phyloP scores from a whole-genome alignment of 2,888 invertebrate species.

The Meiosimyza decipiens region DNA sequence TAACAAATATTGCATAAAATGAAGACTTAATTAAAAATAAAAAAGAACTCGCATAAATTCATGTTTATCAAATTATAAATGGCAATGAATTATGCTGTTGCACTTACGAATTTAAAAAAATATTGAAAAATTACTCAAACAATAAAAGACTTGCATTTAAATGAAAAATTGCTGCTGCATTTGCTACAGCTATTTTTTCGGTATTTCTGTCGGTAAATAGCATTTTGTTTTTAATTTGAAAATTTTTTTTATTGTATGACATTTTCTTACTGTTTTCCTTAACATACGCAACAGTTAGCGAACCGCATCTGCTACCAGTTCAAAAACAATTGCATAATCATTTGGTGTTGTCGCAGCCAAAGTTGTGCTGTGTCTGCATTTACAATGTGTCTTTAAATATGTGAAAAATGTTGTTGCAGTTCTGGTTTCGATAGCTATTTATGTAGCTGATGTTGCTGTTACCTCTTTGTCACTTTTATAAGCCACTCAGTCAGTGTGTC shows the following conservation, averaged over 20 bases:
- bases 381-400: too few relatives aligned
- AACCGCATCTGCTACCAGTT: constrained; percentile 1
- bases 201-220: constrained; percentile 18
- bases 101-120: background rate
- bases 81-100: too few relatives aligned
- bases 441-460: constrained; percentile 8
- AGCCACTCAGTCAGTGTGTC: constrained; percentile 58
- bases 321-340: too few relatives aligned
- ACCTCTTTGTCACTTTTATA: constrained; percentile 24
- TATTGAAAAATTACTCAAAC: background rate
- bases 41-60: too few relatives aligned
- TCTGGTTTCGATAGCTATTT: too few relatives aligned
- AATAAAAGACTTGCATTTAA: background rate
- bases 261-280: background rate
- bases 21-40: too few relatives aligned
- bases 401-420: too few relatives aligned
- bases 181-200: background rate
- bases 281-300: too few relatives aligned
- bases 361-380: too few relatives aligned
- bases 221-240: constrained; percentile 35
- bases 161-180: background rate
- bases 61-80: too few relatives aligned
- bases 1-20: too few relatives aligned
- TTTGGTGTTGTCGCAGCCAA: too few relatives aligned
- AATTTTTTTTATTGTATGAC: background rate